Evolutionary conservation across 1,140 invertebrate species (phyloP).

Genomic region (Drosophila malerkotliana): DNA sequence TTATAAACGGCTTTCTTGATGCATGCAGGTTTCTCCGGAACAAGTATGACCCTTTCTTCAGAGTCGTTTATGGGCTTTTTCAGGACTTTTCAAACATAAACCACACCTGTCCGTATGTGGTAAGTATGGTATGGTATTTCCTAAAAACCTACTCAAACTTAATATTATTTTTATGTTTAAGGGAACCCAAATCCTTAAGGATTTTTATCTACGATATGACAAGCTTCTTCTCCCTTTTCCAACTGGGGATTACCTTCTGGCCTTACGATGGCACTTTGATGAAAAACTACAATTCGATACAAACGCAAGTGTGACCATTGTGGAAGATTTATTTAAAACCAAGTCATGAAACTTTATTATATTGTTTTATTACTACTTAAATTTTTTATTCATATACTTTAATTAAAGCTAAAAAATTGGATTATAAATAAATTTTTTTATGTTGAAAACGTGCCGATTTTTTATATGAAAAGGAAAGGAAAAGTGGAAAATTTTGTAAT

Average conservation of each 20-base stretch:
- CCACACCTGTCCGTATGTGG: constrained; percentile 35
- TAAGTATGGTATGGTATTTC: not conserved
- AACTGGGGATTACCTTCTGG: constrained; percentile 31
- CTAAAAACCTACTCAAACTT: not conserved
- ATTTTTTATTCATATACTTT: no score
- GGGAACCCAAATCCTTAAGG: constrained; percentile 23
- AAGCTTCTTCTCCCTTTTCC: constrained; percentile 6
- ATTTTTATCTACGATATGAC: constrained; percentile 6
- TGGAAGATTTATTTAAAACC: not conserved
- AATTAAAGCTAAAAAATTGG: no score
- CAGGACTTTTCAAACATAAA: constrained; percentile 42
- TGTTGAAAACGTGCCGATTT: no score
- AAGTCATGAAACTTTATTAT: not conserved
- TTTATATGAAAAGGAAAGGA: no score
- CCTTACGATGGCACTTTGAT: constrained; percentile 7
- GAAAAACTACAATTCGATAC: constrained; percentile 20
- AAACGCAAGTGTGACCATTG: constrained; percentile 15
- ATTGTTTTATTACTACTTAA: no score
- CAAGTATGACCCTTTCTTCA: constrained; percentile 2
- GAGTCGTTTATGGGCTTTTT: constrained; percentile 9
- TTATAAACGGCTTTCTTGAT: constrained; percentile 1
- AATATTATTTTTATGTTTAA: not conserved
- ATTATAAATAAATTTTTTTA: no score
- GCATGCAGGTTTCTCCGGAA: constrained; percentile 10
- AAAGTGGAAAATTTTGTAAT: no score